phyloP scores from a whole-genome alignment of 2,113 vertebrate genomes.

The Corythornis cristatus region DNA sequence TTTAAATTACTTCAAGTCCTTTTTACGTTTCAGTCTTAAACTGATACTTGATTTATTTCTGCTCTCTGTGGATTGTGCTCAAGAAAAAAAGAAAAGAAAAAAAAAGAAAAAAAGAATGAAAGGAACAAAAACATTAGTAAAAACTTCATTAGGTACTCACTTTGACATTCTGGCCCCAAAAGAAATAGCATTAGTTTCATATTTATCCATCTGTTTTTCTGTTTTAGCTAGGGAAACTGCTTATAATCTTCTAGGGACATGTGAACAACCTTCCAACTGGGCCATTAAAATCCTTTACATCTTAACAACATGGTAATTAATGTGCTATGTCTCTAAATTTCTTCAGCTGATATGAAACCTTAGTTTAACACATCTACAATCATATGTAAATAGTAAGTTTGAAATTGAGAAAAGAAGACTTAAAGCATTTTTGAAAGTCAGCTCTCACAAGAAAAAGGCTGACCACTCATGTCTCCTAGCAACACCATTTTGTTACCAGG shows the following conservation, averaged over 20 bases:
- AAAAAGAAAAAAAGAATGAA: background rate
- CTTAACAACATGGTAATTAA: conserved; percentile 78
- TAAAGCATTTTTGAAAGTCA: conserved; percentile 37
- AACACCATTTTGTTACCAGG: conserved; percentile 61
- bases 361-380: conserved; percentile 23
- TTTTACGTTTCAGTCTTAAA: conserved; percentile 45
- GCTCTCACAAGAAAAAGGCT: conserved; percentile 13
- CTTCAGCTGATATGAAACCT: conserved; percentile 1
- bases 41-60: conserved; percentile 68
- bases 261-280: conserved; percentile 69
- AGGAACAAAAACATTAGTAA: background rate
- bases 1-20: conserved; percentile 52
- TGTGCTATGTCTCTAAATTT: conserved; percentile 23
- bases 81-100: background rate
- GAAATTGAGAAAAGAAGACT: conserved; percentile 41
- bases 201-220: conserved; percentile 79
- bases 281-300: conserved; percentile 73
- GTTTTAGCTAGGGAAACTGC: conserved; percentile 65
- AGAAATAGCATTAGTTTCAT: conserved; percentile 76
- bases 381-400: conserved; percentile 54
- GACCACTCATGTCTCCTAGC: conserved; percentile 70
- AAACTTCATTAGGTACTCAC: conserved; percentile 70
- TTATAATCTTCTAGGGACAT: conserved; percentile 72
- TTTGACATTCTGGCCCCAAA: conserved; percentile 74
- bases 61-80: conserved; percentile 5